phyloP scores from a whole-genome alignment of 1,140 invertebrate genomes.

The Harpegnathos saltator region DNA sequence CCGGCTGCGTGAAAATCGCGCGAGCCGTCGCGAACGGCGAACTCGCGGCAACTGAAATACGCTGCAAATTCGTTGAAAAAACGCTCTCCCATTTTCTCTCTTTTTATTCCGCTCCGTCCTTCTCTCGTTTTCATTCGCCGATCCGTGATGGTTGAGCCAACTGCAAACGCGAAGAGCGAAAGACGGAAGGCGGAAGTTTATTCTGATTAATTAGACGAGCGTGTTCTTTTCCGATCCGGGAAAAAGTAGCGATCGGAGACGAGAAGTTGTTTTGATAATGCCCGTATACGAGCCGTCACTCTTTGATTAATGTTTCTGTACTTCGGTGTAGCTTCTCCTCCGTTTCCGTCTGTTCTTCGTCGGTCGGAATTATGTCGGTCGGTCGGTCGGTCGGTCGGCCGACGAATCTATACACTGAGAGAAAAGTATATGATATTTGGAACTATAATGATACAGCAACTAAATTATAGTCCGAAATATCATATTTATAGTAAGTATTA shows the following conservation, averaged over 20 bases:
- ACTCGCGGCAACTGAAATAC: neutral
- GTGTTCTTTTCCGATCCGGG: neutral
- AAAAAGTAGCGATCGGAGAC: neutral
- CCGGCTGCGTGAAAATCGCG: neutral
- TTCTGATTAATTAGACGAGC: neutral
- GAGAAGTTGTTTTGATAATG: constrained; percentile 24
- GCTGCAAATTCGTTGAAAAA: constrained; percentile 25
- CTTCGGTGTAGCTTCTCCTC: neutral
- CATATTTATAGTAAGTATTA: no score
- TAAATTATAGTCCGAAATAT: no score
- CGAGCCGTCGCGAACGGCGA: neutral
- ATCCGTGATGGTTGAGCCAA: constrained; percentile 10
- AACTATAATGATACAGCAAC: no score
- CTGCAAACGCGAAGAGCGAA: neutral
- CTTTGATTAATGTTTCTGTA: neutral
- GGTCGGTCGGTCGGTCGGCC: no score
- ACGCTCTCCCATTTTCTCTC: neutral
- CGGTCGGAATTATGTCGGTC: neutral
- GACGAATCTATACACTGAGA: no score
- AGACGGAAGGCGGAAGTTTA: neutral
- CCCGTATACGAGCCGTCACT: neutral
- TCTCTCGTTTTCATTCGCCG: neutral
- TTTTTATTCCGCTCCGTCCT: no score
- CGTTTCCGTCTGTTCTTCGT: neutral
- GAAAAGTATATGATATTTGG: no score